Evolutionary conservation across 2,797 vertebrate genomes (phyloP), one percentile per base, ranked within the genome.

Genomic region (Pipistrellus nathusii): DNA sequence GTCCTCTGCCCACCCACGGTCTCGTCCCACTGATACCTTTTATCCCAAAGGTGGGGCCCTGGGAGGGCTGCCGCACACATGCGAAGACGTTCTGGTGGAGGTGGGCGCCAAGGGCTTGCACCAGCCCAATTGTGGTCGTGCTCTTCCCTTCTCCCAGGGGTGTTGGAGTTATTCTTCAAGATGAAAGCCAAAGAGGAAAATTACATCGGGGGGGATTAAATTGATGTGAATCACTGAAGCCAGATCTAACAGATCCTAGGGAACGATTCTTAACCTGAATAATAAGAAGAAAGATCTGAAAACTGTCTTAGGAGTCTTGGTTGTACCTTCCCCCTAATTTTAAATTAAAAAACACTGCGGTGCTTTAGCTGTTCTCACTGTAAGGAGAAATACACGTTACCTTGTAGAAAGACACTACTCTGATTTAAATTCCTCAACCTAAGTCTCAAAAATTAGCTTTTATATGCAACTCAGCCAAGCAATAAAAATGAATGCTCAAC

Each of bases 61-160:
- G 99, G 21, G 99, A 99, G 30, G 99, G 99, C 96, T 99, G 99
- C 0, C 99, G 99, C 38, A 99, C 99, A 86, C 99, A 99, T 0
- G 99, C 99, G 75, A 99, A 99, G 32, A 99, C 99, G 2, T 99
- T 99, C 84, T 99, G 98, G 25, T 98, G 98, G 90, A 99, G 99
- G 97, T 99, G 99, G 66, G 99, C 99, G 8, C 99, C 99, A 0
- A 99, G 96, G 23, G 99, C 99, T 97, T 99, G 99, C 51, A 99
- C 99, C 96, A 99, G 98, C 6, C 99, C 99, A 0, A 99, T 98
- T 0, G 99, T 99, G 71, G 99, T 99, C 48, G 99, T 99, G 98
- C 99, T 99, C 88, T 99, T 99, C 20, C 99, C 99, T 97, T 99
- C 99, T 62, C 99, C 99, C 77, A 99, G 97, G 6, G 99, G 99